Evolutionary conservation across 2,888 invertebrate genomes (phyloP), one percentile per base, ranked within the genome.

Genomic region (Ganaspis brasiliensis): DNA sequence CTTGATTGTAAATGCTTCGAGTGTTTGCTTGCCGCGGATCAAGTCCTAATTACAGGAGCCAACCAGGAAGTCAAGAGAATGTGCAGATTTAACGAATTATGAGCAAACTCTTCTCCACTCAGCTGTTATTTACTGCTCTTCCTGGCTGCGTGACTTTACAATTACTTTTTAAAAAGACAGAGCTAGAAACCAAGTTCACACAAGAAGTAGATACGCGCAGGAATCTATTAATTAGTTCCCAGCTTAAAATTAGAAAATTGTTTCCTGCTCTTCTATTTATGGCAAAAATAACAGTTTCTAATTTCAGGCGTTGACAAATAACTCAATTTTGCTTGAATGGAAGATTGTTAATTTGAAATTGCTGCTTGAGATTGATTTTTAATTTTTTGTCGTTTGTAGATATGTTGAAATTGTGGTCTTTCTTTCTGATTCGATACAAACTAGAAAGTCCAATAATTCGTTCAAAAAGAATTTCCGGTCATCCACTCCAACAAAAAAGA

Each of bases 71-170:
- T 67, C 45, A 40, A 24, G 67, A 24, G 67, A 67, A 45, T 67
- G 40, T 67, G 67, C n/a, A 67, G 45, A 67, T 67, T 67, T 45
- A 67, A 67, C 45, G 45, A 67, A 67, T 67, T 45, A 45, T 67
- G n/a, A 63, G 24, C 40, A 2, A 67, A 45, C 24, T 67, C 21
- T n/a, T 24, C 24, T 45, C n/a, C 2, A 14, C n/a, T 21, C n/a
- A 3, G n/a, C n/a, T 21, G 24, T 67, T 67, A 67, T 67, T 45
- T 45, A 63, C 37, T 63, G 63, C n/a, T 24, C 9, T 14, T 40
- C 40, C 21, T 52, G 8, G 19, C 19, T 14, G 40, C 63, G 21
- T 37, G 63, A 63, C 40, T 37, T 21, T 31, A 37, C 21, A 21
- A 21, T 37, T 37, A 21, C 16, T 37, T 19, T 63, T 63, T 40